Evolutionary conservation across 2,113 vertebrate species (phyloP).

Genomic region (Arvicanthis niloticus): DNA sequence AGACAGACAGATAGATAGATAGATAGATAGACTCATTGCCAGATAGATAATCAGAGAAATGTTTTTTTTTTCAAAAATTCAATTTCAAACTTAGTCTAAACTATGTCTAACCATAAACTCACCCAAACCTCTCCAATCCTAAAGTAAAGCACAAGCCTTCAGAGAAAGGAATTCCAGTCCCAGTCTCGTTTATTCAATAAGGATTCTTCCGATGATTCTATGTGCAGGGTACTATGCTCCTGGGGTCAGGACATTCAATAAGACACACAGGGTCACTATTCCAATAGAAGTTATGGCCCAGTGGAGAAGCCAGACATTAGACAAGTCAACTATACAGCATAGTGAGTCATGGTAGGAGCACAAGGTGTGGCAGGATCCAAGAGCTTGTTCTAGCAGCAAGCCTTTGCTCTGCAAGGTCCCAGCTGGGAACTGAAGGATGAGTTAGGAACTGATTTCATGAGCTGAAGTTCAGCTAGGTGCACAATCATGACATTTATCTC

Average conservation of each 20-base stretch:
- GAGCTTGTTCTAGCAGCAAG: neutral
- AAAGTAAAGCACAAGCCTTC: neutral
- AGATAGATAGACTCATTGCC: neutral
- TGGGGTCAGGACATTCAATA: neutral
- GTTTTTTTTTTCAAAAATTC: neutral
- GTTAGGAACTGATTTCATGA: neutral
- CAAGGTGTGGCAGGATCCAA: neutral
- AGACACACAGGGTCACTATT: neutral
- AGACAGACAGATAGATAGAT: neutral
- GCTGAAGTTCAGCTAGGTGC: neutral
- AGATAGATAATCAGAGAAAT: neutral
- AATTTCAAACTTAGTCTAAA: conserved; percentile 8
- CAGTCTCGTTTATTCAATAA: neutral
- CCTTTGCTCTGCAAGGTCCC: neutral
- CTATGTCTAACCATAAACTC: neutral
- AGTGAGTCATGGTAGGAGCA: neutral
- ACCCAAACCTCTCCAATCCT: neutral
- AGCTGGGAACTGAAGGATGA: neutral
- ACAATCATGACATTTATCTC: conserved; percentile 1
- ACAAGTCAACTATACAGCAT: neutral
- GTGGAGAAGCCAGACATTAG: conserved; percentile 10
- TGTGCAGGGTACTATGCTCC: neutral
- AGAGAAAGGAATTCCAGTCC: neutral
- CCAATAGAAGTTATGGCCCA: neutral
- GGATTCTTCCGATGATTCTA: neutral